Evolutionary conservation across 30 jellyfish, hydroid and myxozoan species (phyloP).

Genomic region (Cassiopea xamachana): DNA sequence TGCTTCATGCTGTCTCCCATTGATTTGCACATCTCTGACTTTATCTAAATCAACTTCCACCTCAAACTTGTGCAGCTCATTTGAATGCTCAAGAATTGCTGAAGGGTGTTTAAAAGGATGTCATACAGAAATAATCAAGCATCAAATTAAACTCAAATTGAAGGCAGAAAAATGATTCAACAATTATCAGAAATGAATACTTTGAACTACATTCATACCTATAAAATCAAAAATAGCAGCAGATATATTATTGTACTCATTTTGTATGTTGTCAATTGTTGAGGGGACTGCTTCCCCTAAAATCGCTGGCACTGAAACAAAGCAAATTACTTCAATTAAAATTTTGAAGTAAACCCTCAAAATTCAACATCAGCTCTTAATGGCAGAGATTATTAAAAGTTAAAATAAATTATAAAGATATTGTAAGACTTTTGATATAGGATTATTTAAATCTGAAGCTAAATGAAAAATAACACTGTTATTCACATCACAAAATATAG

Average conservation of each 20-base stretch:
- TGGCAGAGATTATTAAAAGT: too few species aligned
- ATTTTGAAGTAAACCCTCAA: too few species aligned
- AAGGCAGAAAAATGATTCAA: too few species aligned
- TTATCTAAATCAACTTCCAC: conserved; percentile 61
- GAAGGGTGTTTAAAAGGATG: not conserved
- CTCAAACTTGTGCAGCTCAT: conserved; percentile 34
- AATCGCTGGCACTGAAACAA: conserved; percentile 74
- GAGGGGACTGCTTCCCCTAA: conserved; percentile 91
- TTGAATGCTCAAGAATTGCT: conserved; percentile 78
- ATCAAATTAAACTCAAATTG: too few species aligned
- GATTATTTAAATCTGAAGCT: too few species aligned
- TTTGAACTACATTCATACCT: conserved; percentile 23
- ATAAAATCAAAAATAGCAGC: conserved; percentile 55
- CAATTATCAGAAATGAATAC: too few species aligned
- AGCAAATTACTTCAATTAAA: not conserved
- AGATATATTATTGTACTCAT: conserved; percentile 55
- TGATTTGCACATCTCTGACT: conserved; percentile 80
- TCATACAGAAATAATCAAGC: not conserved
- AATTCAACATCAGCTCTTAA: too few species aligned
- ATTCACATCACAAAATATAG: too few species aligned
- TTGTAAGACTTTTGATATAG: too few species aligned
- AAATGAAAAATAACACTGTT: too few species aligned
- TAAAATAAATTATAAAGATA: too few species aligned
- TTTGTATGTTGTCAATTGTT: conserved; percentile 71
- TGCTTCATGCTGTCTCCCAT: conserved; percentile 90